A percentile compares a stretch with the other conserved stretches of the same genome.
phyloP scores from a whole-genome alignment of 1,140 invertebrate species.

The Xylocopa sonorina region DNA sequence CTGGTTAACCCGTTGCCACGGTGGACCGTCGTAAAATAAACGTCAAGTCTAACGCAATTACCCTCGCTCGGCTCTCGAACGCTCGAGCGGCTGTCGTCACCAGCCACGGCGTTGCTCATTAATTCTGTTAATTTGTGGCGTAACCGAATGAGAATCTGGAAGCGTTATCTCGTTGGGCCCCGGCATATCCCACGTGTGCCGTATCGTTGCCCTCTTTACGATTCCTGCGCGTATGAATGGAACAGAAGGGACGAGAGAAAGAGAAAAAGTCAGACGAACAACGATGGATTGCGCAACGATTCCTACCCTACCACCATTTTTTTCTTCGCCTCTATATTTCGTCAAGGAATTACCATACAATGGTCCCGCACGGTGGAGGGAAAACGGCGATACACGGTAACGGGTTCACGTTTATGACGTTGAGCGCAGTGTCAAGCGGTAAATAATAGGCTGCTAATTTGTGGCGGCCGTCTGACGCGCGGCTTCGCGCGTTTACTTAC shows the following conservation, averaged over 20 bases:
- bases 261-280: too few species aligned
- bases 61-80: conserved; percentile 25
- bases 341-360: conserved; percentile 55
- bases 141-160: conserved; percentile 58
- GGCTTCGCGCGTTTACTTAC: conserved; percentile 35
- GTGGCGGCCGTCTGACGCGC: conserved; percentile 40
- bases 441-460: conserved; percentile 59
- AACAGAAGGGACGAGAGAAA: background rate
- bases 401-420: conserved; percentile 9
- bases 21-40: conserved; percentile 63
- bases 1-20: conserved; percentile 43
- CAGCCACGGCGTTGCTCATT: conserved; percentile 51
- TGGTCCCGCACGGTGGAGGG: background rate
- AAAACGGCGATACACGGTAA: conserved; percentile 18
- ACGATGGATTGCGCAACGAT: conserved; percentile 5
- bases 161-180: conserved; percentile 39
- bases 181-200: conserved; percentile 2
- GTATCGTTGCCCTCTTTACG: background rate
- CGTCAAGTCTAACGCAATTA: conserved; percentile 66
- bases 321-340: conserved; percentile 19
- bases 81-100: conserved; percentile 46
- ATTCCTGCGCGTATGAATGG: background rate
- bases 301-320: background rate
- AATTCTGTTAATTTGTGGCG: conserved; percentile 67
- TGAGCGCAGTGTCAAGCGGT: conserved; percentile 55